phyloP scores from a whole-genome alignment of 2,888 invertebrate genomes.

The Caenorhabditis macrosperma region DNA sequence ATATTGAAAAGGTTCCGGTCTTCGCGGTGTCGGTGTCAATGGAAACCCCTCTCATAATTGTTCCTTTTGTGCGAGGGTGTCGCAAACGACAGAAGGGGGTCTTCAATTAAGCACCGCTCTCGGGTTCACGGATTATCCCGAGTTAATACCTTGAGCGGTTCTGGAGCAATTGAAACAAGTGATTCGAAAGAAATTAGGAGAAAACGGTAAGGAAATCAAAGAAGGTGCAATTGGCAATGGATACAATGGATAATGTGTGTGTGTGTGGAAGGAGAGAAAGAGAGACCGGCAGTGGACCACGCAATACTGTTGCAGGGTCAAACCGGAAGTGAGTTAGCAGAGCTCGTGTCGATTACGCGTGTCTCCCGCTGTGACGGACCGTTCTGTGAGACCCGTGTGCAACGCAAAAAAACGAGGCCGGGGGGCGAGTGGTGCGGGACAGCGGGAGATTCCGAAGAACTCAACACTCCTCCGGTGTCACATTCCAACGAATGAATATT shows the following conservation, averaged over 20 bases:
- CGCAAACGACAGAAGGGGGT: neutral
- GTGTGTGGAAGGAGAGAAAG: neutral
- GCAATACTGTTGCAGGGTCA: slow-evolving; percentile 35
- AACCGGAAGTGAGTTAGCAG: slow-evolving; percentile 37
- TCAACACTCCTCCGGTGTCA: slow-evolving; percentile 13
- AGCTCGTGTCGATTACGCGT: slow-evolving; percentile 32
- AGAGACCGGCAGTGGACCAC: slow-evolving; percentile 23
- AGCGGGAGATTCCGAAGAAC: slow-evolving; percentile 15
- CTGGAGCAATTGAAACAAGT: neutral
- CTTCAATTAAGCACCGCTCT: slow-evolving; percentile 39
- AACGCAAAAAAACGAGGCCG: slow-evolving; percentile 2
- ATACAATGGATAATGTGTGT: neutral
- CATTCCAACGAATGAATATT: slow-evolving; percentile 4
- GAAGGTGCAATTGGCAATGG: neutral
- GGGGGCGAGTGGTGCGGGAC: neutral
- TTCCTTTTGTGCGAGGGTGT: slow-evolving; percentile 20
- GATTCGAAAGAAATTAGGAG: neutral
- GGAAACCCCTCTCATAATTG: slow-evolving; percentile 30
- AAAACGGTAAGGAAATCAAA: neutral
- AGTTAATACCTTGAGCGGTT: neutral
- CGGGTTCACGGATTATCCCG: neutral
- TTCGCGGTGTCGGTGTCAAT: neutral
- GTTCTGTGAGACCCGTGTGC: slow-evolving; percentile 17
- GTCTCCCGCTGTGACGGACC: slow-evolving; percentile 19
- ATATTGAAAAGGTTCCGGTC: slow-evolving; percentile 35